Evolutionary conservation across 2,888 invertebrate species (phyloP), one percentile per base, ranked within the genome.

Genomic region (Sabellastarte sp.): DNA sequence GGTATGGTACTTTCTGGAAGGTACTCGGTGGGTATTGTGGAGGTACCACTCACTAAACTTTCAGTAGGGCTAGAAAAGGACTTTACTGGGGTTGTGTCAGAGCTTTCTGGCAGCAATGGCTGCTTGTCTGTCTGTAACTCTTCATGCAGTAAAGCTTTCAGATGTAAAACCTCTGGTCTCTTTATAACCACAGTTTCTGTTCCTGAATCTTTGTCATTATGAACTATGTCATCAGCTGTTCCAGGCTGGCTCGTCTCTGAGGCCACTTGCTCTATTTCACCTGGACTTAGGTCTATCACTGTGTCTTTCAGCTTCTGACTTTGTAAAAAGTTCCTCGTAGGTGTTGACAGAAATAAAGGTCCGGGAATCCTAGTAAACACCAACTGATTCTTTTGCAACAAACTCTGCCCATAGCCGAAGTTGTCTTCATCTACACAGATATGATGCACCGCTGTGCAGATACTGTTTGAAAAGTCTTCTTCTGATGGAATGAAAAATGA

Each of bases 401-500:
- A 89, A 79, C 95, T 96, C 84, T 97, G 95, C 0, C 95, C 96
- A 80, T 93, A 97, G 0, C 95, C 95, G 74, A 90, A 92, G 80
- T 94, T 94, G 74, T 68, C 69, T 2, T 76, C 77, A 20, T 65
- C 78, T 4, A 77, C 74, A 58, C 73, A 77, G 28, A 80, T 69
- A 64, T 78, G 76, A 32, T 72, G 76, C 3, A 81, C 72, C 32
- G 81, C 80, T 26, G 72, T 61, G 51, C 68, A 70, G 28, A 51
- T 63, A 20, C 70, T 66, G 32, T 66, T 60, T 2, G 51, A 29
- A 53, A 65, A 72, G 53, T 73, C 73, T 4, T 67, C 32, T 20
- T 64, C 61, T 5, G 50, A 33, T 1, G 94, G 93, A 77, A 92
- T 92, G 72, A 97, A 92, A 84, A 96, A 95, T 71, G 89, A 89